Percentiles rank a stretch among this genome's conserved stretches.
phyloP scores from a whole-genome alignment of 2,797 vertebrate genomes.

The Sebastes trivittatus region DNA sequence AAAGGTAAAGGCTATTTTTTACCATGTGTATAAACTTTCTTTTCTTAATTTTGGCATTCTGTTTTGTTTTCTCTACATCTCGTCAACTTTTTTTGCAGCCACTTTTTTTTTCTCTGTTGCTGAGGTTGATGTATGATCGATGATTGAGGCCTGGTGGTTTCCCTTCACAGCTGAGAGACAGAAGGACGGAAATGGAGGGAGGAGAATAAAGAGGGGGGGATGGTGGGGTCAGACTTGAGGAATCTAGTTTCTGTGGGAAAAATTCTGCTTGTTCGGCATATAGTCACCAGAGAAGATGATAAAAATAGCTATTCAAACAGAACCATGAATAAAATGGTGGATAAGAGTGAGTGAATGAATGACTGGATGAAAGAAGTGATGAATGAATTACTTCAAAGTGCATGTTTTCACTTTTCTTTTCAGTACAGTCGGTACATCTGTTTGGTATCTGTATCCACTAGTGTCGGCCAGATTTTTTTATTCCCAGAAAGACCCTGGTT shows the following conservation, averaged over 20 bases:
- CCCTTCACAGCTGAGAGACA: conserved; percentile 63
- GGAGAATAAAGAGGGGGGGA: conserved; percentile 44
- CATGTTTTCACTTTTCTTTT: conserved; percentile 21
- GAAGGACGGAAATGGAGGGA: conserved; percentile 65
- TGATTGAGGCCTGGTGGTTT: conserved; percentile 40
- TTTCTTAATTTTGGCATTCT: neutral
- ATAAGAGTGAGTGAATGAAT: conserved; percentile 2
- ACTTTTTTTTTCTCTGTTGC: conserved; percentile 5
- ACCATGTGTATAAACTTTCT: neutral
- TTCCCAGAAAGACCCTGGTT: conserved; percentile 61
- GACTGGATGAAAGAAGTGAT: neutral
- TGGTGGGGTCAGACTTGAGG: conserved; percentile 69
- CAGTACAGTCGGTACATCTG: conserved; percentile 56
- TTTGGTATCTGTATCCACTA: conserved; percentile 52
- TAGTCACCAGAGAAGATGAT: conserved; percentile 40
- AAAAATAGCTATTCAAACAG: conserved; percentile 61
- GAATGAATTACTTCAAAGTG: conserved; percentile 35
- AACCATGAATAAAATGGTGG: conserved; percentile 10
- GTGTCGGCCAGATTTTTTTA: conserved; percentile 34
- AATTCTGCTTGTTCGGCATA: conserved; percentile 61
- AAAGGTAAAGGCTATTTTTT: neutral
- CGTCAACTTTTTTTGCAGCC: neutral
- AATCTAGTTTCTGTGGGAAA: conserved; percentile 81
- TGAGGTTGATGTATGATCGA: conserved; percentile 39
- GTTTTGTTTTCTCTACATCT: neutral